phyloP scores from a whole-genome alignment of 1,140 invertebrate genomes.

The Drosophila burlai region DNA sequence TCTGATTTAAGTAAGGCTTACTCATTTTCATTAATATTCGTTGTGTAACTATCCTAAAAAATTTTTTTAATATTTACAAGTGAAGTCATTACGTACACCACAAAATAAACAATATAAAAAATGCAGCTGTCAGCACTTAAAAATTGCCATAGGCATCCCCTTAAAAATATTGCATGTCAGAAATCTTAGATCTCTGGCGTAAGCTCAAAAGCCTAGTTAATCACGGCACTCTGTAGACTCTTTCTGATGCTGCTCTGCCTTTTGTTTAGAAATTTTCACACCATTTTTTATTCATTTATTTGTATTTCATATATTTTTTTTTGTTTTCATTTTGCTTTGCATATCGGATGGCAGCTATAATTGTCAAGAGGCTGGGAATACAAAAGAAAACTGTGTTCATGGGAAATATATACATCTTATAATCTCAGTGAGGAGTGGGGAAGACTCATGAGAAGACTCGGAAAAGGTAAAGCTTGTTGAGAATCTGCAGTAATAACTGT shows the following conservation, averaged over 20 bases:
- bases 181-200: slow-evolving; percentile 20
- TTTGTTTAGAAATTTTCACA: slow-evolving; percentile 57
- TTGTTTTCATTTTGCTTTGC: slow-evolving; percentile 16
- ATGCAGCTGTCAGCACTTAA: neutral
- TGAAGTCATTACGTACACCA: neutral
- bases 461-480: slow-evolving; percentile 18
- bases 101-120: slow-evolving; percentile 20
- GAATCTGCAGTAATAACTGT: slow-evolving; percentile 41
- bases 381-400: slow-evolving; percentile 59
- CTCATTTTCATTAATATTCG: neutral
- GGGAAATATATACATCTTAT: slow-evolving; percentile 69
- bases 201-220: slow-evolving; percentile 18
- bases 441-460: slow-evolving; percentile 34
- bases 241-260: slow-evolving; percentile 18
- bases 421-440: slow-evolving; percentile 13
- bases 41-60: neutral
- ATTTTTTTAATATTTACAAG: neutral
- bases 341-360: slow-evolving; percentile 52
- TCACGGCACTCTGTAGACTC: slow-evolving; percentile 45
- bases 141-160: neutral
- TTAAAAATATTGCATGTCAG: slow-evolving; percentile 20
- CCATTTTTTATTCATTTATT: slow-evolving; percentile 64
- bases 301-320: slow-evolving; percentile 22
- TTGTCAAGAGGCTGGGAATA: slow-evolving; percentile 41
- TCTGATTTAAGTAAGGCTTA: accelerated